Percentiles rank a stretch among this genome's conserved stretches.
phyloP scores from a whole-genome alignment of 30 jellyfish, hydroid and myxozoan species.

The Aurelia sp. region DNA sequence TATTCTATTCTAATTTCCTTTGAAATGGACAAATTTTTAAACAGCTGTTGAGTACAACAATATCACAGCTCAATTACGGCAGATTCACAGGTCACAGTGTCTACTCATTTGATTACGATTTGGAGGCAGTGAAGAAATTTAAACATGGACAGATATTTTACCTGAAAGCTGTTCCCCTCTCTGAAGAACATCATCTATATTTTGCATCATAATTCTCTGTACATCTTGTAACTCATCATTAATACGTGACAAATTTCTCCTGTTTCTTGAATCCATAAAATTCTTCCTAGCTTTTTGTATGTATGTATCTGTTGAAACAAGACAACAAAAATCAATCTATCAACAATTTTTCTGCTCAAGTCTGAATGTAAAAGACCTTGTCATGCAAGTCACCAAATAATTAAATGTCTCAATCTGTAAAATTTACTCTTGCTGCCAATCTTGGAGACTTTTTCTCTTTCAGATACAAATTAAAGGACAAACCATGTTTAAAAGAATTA shows the following conservation, averaged over 20 bases:
- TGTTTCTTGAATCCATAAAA: conserved; percentile 84
- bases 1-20: no score
- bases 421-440: no score
- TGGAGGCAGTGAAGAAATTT: neutral
- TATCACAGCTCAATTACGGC: no score
- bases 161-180: conserved; percentile 98
- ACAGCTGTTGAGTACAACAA: no score
- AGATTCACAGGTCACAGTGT: no score
- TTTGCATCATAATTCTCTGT: conserved; percentile 96
- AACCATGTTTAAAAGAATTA: no score
- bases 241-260: conserved; percentile 80
- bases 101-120: no score
- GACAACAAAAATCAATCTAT: neutral
- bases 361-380: neutral
- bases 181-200: conserved; percentile 96
- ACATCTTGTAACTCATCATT: conserved; percentile 98
- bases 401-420: no score
- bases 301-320: conserved; percentile 72
- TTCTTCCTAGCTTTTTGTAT: conserved; percentile 89
- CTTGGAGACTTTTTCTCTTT: no score
- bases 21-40: no score
- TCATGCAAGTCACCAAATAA: no score
- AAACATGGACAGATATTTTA: neutral
- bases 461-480: no score
- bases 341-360: neutral